These are phyloP conservation scores for Pholis gunnellus DNA, from an alignment of 2,113 vertebrate genomes.

Conservation along the genomic window DNA sequence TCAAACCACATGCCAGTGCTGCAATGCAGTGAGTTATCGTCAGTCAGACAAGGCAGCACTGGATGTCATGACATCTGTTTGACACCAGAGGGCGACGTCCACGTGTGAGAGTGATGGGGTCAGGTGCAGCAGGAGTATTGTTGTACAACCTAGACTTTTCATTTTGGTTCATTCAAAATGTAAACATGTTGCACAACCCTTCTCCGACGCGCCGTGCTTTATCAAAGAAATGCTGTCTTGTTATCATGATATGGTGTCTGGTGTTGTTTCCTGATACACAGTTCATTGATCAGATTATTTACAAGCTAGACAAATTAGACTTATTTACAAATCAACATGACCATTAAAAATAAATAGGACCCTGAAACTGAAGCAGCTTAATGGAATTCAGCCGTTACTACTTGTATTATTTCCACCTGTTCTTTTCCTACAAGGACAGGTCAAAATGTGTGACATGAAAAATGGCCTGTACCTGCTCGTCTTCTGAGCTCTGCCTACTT, in stretches of 20 bases:
- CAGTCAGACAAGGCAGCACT: neutral
- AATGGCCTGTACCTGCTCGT: neutral
- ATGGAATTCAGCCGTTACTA: neutral
- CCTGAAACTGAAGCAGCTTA: constrained; percentile 4
- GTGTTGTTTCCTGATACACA: neutral
- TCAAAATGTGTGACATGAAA: neutral
- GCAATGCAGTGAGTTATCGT: constrained; percentile 81
- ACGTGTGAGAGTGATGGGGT: constrained; percentile 30
- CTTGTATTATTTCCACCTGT: neutral
- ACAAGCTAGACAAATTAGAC: too few species aligned
- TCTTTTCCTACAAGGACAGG: neutral
- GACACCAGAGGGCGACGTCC: constrained; percentile 79
- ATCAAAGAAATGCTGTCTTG: neutral
- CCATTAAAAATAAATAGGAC: neutral
- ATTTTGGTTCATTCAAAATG: neutral
- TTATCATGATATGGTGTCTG: neutral
- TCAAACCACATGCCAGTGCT: constrained; percentile 65
- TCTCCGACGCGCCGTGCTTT: too few species aligned
- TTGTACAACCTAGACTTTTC: neutral
- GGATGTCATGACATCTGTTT: constrained; percentile 30
- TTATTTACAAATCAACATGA: neutral
- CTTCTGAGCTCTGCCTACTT: neutral
- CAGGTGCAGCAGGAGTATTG: constrained; percentile 4
- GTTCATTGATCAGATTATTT: neutral
- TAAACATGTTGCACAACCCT: neutral